These are phyloP conservation scores for Liposcelis brunnea DNA, from an alignment of 2,888 invertebrate genomes.

Conservation along the genomic window DNA sequence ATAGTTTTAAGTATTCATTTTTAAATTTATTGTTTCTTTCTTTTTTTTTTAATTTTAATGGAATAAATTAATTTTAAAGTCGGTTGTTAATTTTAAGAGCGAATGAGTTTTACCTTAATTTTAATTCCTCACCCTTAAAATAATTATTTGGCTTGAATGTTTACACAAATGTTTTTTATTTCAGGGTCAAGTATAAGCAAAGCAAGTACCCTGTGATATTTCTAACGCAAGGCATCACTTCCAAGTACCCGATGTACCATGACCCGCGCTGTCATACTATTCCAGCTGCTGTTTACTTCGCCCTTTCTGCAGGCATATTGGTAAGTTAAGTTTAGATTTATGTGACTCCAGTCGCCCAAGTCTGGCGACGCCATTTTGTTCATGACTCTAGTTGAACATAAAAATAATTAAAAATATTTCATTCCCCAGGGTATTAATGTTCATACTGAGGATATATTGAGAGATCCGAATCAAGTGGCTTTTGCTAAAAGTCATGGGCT, in stretches of 20 bases:
- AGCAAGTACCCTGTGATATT: slow-evolving; percentile 95
- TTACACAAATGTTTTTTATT: slow-evolving; percentile 16
- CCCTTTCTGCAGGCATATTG: slow-evolving; percentile 62
- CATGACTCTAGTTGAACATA: background rate
- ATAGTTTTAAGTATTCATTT: background rate
- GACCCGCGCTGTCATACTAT: slow-evolving; percentile 72
- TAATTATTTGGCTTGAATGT: background rate
- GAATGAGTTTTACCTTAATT: no score
- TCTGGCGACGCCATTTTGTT: no score
- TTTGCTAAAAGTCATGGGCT: slow-evolving; percentile 63
- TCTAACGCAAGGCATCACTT: slow-evolving; percentile 61
- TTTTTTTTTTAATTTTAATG: slow-evolving; percentile 5
- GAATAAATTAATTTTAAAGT: background rate
- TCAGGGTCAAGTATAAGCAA: slow-evolving; percentile 71
- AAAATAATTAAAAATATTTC: background rate
- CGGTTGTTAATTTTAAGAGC: background rate
- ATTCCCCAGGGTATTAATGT: slow-evolving; percentile 60
- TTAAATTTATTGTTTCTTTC: background rate
- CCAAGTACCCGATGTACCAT: slow-evolving; percentile 57
- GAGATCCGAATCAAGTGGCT: slow-evolving; percentile 66
- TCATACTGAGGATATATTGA: slow-evolving; percentile 77
- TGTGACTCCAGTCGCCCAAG: no score
- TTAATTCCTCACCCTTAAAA: background rate
- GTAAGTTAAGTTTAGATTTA: slow-evolving; percentile 23
- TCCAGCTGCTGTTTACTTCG: slow-evolving; percentile 65